A percentile compares a stretch with the other conserved stretches of the same genome.
Conservation (phyloP, 92 coral and sea anemone species). For the Umimayanthus chanpuru region DNA sequence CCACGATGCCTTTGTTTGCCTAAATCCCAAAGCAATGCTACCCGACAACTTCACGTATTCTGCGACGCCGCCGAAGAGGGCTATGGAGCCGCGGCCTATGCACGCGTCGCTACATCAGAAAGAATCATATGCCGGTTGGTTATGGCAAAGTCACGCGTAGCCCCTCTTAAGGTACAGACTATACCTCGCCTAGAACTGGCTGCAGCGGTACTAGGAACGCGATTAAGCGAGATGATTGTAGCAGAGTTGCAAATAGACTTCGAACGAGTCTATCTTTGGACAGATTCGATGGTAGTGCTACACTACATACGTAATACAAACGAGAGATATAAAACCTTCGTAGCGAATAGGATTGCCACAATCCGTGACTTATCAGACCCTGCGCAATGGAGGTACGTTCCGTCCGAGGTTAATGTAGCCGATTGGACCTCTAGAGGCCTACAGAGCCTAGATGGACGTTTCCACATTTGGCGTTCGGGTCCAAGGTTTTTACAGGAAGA, state of each 20-base stretch:
- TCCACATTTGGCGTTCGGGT: too few relatives aligned
- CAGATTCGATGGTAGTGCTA: conserved; percentile 23
- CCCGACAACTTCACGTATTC: conserved; percentile 4
- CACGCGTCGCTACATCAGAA: background rate
- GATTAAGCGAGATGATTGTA: conserved; percentile 10
- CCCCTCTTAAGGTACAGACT: conserved; percentile 28
- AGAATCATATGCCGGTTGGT: background rate
- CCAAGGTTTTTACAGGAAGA: too few relatives aligned
- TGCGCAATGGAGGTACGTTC: too few relatives aligned
- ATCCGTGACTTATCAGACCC: too few relatives aligned
- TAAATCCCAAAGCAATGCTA: background rate
- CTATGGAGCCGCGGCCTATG: conserved; percentile 2
- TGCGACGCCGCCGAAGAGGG: conserved; percentile 9
- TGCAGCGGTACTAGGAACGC: conserved; percentile 23
- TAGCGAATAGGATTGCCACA: too few relatives aligned
- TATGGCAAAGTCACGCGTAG: conserved; percentile 9
- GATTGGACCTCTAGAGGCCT: too few relatives aligned
- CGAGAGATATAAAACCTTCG: too few relatives aligned
- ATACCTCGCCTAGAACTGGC: conserved; percentile 33
- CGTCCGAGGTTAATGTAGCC: too few relatives aligned
- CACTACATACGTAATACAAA: conserved; percentile 16
- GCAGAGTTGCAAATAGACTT: conserved; percentile 1
- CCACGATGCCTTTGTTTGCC: background rate
- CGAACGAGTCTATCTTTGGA: background rate
- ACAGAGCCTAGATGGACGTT: too few relatives aligned